Evolutionary conservation across 1,140 invertebrate species (phyloP), one percentile per base, ranked within the genome.

Genomic region (Papilio polytes): DNA sequence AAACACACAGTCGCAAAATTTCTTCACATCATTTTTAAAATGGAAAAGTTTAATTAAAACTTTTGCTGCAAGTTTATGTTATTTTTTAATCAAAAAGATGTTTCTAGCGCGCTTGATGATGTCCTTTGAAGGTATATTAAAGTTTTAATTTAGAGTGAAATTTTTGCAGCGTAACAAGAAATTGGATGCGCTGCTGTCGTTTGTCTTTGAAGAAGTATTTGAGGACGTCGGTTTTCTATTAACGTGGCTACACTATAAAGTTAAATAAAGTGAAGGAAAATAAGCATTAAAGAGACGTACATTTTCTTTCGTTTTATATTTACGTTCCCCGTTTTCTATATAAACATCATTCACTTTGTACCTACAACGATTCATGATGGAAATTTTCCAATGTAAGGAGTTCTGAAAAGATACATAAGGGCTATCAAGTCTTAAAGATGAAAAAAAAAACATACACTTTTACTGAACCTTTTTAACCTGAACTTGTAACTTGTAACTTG

Each of bases 191-290:
- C 22, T 13, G 26, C 10, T 18, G 63, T 31, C 26, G 26, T 63
- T 63, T 63, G 22, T 70, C 63, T 70, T 31, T 70, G 26, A 36
- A 36, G 1, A 10, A 26, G 63, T 70, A 70, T 70, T 70, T 36
- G 13, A 70, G 13, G 63, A 70, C 63, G 22, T 22, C 22, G 22
- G 26, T 70, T 70, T 70, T 70, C 63, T 70, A 70, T 70, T 15
- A 70, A 70, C 13, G 22, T 70, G 4, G 9, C n/a, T 66, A 66
- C 10, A 31, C 3, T 36, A 22, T 13, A 70, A 12, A 63, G n/a
- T 63, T 63, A 22, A 66, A 66, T 66, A 66, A 70, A 70, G 26
- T 31, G 63, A 15, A 22, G 31, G 26, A 31, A 70, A 70, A 70
- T 66, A 66, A 26, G 26, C 22, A 66, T 59, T 63, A 63, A 63